phyloP scores from a whole-genome alignment of 2,113 vertebrate species.

The Malurus alboscapulatus region DNA sequence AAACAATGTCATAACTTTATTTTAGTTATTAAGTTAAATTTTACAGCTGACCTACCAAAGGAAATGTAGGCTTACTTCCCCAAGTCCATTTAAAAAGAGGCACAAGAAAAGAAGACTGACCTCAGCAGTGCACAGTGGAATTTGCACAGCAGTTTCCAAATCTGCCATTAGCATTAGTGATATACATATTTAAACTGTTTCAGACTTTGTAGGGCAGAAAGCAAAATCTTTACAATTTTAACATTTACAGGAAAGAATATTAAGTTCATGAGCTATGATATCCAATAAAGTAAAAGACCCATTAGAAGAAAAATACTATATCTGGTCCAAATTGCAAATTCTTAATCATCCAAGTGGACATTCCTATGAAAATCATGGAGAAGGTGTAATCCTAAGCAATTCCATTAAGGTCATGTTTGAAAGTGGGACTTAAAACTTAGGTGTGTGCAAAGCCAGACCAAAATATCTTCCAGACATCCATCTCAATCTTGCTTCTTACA shows the following conservation, averaged over 20 bases:
- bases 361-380: neutral
- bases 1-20: conserved; percentile 36
- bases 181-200: neutral
- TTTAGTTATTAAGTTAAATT: conserved; percentile 32
- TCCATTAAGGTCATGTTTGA: neutral
- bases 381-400: neutral
- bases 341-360: neutral
- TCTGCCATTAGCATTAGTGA: neutral
- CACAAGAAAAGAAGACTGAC: neutral
- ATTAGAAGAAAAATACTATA: neutral
- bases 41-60: conserved; percentile 13
- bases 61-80: neutral
- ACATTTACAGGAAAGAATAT: neutral
- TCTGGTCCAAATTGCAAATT: neutral
- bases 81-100: neutral
- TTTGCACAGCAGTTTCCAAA: neutral
- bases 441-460: neutral
- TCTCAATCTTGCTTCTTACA: neutral
- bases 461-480: neutral
- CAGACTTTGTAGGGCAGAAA: neutral
- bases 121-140: neutral
- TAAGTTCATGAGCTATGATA: neutral
- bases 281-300: neutral
- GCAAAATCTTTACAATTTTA: neutral
- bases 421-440: neutral